Evolutionary conservation across 2,797 vertebrate species (phyloP).

Genomic region (Poecilia gillii): DNA sequence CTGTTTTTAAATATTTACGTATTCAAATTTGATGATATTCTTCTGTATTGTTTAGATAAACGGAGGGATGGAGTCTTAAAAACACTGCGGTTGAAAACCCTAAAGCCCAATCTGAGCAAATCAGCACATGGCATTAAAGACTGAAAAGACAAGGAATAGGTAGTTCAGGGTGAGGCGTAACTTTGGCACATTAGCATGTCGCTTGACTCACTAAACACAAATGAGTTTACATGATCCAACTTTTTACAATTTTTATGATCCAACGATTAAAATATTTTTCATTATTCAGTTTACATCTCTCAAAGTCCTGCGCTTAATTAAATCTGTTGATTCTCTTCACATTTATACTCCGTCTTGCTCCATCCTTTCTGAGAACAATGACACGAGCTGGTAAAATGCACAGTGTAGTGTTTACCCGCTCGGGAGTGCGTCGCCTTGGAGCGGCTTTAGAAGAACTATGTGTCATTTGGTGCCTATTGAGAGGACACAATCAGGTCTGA

Average conservation of each 20-base stretch:
- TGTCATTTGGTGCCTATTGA: conserved; percentile 64
- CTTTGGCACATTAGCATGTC: not conserved
- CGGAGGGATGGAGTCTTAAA: not conserved
- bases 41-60: not conserved
- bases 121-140: not conserved
- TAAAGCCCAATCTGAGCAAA: not conserved
- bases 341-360: not conserved
- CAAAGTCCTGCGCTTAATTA: conserved; percentile 37
- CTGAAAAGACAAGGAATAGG: not conserved
- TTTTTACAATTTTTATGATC: not conserved
- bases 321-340: conserved; percentile 15
- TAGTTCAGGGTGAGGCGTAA: not conserved
- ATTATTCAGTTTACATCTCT: conserved; percentile 42
- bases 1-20: not conserved
- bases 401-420: conserved; percentile 33
- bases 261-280: not conserved
- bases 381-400: conserved; percentile 32
- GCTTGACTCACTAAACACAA: not conserved
- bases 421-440: conserved; percentile 67
- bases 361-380: conserved; percentile 16
- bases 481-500: conserved; percentile 71
- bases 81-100: not conserved
- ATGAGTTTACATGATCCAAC: no score
- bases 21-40: not conserved
- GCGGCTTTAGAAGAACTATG: conserved; percentile 66